These are phyloP conservation scores for Laspeyria flexula DNA, from an alignment of 2,888 invertebrate genomes.

Conservation along the genomic window DNA sequence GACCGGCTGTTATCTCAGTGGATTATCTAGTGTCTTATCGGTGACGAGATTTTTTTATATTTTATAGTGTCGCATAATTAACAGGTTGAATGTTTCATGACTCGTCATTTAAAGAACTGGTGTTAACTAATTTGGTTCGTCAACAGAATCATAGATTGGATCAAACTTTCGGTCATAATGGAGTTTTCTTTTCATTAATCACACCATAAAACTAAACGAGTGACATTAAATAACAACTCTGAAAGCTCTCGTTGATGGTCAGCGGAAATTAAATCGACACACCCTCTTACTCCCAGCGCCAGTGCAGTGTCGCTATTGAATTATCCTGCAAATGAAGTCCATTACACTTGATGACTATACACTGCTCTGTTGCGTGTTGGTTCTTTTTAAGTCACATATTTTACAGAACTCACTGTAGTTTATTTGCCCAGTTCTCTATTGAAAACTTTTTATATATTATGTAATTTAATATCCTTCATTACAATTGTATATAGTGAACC, in stretches of 20 bases:
- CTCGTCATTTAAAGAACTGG: conserved; percentile 8
- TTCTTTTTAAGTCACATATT: not conserved
- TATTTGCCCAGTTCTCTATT: not conserved
- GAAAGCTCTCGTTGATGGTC: conserved; percentile 36
- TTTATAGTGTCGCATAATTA: conserved; percentile 40
- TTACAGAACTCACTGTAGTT: not conserved
- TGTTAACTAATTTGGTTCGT: not conserved
- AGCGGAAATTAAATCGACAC: conserved; percentile 69
- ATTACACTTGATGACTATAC: conserved; percentile 11
- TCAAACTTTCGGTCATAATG: not conserved
- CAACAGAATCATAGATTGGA: conserved; percentile 1
- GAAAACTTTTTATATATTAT: too few species aligned
- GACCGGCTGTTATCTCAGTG: conserved; percentile 48
- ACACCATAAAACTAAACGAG: conserved; percentile 19
- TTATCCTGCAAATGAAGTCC: conserved; percentile 19
- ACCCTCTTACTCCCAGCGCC: conserved; percentile 48
- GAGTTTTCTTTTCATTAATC: conserved; percentile 4
- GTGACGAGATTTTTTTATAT: conserved; percentile 38
- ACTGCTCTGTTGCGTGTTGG: not conserved
- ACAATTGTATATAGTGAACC: not conserved
- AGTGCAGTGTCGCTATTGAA: conserved; percentile 17
- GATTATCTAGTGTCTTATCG: conserved; percentile 50
- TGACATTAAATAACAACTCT: conserved; percentile 32
- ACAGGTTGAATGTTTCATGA: conserved; percentile 21
- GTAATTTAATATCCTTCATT: not conserved